Conservation (phyloP, 2,888 invertebrate species). For the Eupithecia exiguata region DNA sequence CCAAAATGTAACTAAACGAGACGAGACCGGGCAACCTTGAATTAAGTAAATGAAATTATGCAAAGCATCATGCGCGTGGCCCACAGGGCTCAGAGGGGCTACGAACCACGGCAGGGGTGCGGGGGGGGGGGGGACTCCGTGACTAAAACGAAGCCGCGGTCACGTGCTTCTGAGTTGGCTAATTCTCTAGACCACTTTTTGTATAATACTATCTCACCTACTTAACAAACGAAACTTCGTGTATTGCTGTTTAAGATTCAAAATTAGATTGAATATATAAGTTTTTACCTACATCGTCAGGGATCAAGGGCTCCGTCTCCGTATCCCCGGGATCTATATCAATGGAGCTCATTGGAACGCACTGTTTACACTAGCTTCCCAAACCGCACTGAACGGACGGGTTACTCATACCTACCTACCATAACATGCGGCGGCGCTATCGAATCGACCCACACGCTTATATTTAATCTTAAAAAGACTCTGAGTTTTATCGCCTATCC, state of each 20-base stretch:
- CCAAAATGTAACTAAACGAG: not conserved
- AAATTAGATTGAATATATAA: not conserved
- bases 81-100: not conserved
- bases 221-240: not conserved
- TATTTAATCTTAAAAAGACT: not conserved
- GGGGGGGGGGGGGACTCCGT: constrained; percentile 12
- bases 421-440: constrained; percentile 5
- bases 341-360: constrained; percentile 39
- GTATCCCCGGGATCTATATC: constrained; percentile 50
- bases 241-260: not conserved
- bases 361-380: constrained; percentile 37
- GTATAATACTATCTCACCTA: constrained; percentile 5
- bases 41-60: not conserved
- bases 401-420: constrained; percentile 5
- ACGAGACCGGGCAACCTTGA: constrained; percentile 33
- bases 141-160: constrained; percentile 37
- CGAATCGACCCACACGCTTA: not conserved
- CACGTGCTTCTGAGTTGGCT: constrained; percentile 45
- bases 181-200: constrained; percentile 36
- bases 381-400: constrained; percentile 28
- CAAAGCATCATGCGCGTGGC: not conserved
- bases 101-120: not conserved
- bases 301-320: constrained; percentile 58
- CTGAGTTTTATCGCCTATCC: not conserved
- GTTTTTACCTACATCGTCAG: constrained; percentile 60